Evolutionary conservation across 2,113 vertebrate species (phyloP).

Genomic region (Pachypanchax playfairii): DNA sequence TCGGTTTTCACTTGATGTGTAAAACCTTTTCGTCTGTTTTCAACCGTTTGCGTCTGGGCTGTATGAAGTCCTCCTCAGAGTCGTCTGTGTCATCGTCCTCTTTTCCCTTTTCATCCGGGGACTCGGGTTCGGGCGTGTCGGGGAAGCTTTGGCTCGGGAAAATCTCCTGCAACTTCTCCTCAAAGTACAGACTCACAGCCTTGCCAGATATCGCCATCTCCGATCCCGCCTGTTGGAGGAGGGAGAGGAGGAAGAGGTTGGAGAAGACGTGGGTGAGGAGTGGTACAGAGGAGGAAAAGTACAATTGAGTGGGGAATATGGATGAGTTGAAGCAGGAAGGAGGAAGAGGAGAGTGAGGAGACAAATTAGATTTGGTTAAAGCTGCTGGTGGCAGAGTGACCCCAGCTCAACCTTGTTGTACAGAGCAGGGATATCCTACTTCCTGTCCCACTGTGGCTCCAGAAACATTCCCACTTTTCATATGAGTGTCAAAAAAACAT

Average conservation of each 20-base stretch:
- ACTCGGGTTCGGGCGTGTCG: conserved; percentile 84
- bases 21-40: conserved; percentile 92
- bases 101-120: conserved; percentile 81
- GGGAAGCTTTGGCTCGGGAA: conserved; percentile 95
- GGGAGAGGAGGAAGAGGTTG: conserved; percentile 27
- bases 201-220: conserved; percentile 98
- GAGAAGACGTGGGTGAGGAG: conserved; percentile 26
- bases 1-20: conserved; percentile 90
- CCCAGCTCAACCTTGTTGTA: conserved; percentile 87
- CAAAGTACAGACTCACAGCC: conserved; percentile 92
- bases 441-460: conserved; percentile 65
- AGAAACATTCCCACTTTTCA: conserved; percentile 43
- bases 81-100: conserved; percentile 89
- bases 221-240: conserved; percentile 87
- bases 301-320: conserved; percentile 34
- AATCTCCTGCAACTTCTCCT: conserved; percentile 92
- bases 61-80: conserved; percentile 95
- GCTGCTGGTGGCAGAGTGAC: conserved; percentile 47
- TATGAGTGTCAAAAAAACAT: too few relatives aligned
- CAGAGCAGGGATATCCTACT: conserved; percentile 70
- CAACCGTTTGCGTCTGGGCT: conserved; percentile 95
- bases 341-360: conserved; percentile 62
- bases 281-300: conserved; percentile 35
- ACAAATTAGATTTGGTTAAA: conserved; percentile 77
- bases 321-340: conserved; percentile 42